Evolutionary conservation across 2,888 invertebrate genomes (phyloP), one percentile per base, ranked within the genome.

Genomic region (Drosophila barbarae): DNA sequence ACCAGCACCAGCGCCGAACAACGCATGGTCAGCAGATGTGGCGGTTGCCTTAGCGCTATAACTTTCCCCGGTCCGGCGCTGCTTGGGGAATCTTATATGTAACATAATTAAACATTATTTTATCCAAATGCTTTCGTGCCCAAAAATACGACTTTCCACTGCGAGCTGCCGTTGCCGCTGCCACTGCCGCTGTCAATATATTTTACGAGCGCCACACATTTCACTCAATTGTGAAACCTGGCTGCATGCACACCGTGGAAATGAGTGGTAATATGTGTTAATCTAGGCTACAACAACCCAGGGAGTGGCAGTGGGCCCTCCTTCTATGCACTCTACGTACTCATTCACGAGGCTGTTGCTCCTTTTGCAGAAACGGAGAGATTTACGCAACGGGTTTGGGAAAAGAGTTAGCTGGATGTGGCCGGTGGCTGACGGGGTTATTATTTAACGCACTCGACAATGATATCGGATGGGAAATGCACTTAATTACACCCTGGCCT

Each of bases 11-110:
- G 23, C 23, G 23, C 4, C 23, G 23, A 23, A 30, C 60, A 55
- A 55, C 55, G 55, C 41, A 68, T 73, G 73, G 73, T 57, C 65
- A 71, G 56, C 73, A 74, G 65, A 74, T 74, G 73, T 74, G 72
- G 51, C 42, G 42, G 28, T 41, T 39, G 58, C 38, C 46, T 58
- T 30, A 32, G 34, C 38, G 38, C 41, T 13, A 47, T 49, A 64
- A 52, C 63, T 63, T 61, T 64, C 63, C 46, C 63, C 51, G 35
- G 18, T 13, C 52, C 26, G 18, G 13, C n/a, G 10, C 32, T 41
- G 10, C 26, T 36, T 12, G 10, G 38, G 59, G 46, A 60, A 57
- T 57, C 34, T 34, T 46, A 52, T 61, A 52, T 61, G 52, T 61
- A 63, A 52, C 61, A 61, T 38, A 61, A 64, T 64, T 61, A 66